Evolutionary conservation across 2,888 invertebrate species (phyloP).

Genomic region (Ormyrus labotus): DNA sequence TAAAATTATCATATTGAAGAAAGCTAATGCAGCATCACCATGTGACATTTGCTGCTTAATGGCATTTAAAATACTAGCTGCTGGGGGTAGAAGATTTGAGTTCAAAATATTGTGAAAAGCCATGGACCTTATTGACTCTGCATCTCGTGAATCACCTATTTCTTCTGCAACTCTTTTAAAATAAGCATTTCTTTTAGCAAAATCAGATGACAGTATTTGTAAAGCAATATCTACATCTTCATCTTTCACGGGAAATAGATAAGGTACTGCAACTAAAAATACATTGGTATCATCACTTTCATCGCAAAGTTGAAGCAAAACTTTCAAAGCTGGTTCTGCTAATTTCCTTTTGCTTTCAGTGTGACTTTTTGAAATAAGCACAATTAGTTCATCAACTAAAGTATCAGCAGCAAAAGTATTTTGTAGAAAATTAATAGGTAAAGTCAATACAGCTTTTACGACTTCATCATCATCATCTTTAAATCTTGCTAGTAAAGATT

Average conservation of each 20-base stretch:
- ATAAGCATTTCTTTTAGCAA: conserved; percentile 74
- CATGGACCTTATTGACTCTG: conserved; percentile 65
- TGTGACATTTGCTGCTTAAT: conserved; percentile 66
- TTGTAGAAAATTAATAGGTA: conserved; percentile 65
- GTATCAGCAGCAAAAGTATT: conserved; percentile 64
- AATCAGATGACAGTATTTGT: conserved; percentile 75
- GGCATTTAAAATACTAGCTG: conserved; percentile 64
- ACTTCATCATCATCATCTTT: conserved; percentile 82
- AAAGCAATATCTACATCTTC: conserved; percentile 74
- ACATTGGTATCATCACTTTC: conserved; percentile 78
- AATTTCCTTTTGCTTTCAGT: conserved; percentile 61
- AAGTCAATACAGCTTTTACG: conserved; percentile 76
- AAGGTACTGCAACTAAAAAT: conserved; percentile 80
- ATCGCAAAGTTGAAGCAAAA: conserved; percentile 67
- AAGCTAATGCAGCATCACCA: conserved; percentile 68
- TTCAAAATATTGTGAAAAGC: conserved; percentile 71
- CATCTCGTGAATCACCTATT: conserved; percentile 59
- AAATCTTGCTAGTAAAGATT: conserved; percentile 81
- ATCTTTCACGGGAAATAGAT: conserved; percentile 79
- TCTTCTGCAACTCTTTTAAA: conserved; percentile 66
- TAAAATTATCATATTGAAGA: conserved; percentile 71
- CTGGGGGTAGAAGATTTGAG: conserved; percentile 67
- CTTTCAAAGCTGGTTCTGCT: conserved; percentile 68
- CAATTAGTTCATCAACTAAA: conserved; percentile 67
- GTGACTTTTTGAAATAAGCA: conserved; percentile 68